Evolutionary conservation across 2,113 vertebrate species (phyloP), one percentile per base, ranked within the genome.

Genomic region (Helogale parvula): DNA sequence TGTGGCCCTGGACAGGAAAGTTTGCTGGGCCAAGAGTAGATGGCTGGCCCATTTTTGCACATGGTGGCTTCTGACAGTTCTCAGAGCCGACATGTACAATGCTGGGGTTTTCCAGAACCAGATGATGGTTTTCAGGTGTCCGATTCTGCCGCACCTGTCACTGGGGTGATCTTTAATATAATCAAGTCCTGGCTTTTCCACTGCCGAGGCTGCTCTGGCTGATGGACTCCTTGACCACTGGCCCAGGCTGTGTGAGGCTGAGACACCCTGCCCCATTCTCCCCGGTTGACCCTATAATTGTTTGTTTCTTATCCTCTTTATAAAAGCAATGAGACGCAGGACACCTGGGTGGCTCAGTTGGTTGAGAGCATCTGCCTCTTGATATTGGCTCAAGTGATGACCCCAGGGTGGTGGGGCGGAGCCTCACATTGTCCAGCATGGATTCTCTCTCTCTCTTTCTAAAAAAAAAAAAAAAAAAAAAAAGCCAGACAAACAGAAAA

Each of bases 1-100:
- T 0, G 6, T 60, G 71, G 54, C 76, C 15, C 35, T 35, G 17
- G 25, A 4, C 0, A 4, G n/a, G 79, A 14, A n/a, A 0, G 7
- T 33, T 52, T 50, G 38, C 88, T 1, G 7, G 92, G 45, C 45
- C 33, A 11, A 7, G 29, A 52, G 35, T 10, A 52, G 80, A 38
- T 25, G 38, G 7, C 8, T 6, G 14, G 25, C 35, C 19, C 5
- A 11, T 9, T 2, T 38, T 50, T 33, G 0, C 21, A 35, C 6
- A 0, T 11, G 38, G 33, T 15, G 10, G 23, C 41, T 89, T 63
- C 45, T 81, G 80, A 65, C 5, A 6, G 5, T 41, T 65, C 23
- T 80, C 60, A 6, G 60, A 41, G 25, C 23, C 25, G 27, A 38
- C 3, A 17, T 31, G 8, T 14, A 6, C 7, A 9, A 68, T 27